Base-by-base conservation (phyloP, 2,888 invertebrate species). In the Poecilus cupreus region DNA sequence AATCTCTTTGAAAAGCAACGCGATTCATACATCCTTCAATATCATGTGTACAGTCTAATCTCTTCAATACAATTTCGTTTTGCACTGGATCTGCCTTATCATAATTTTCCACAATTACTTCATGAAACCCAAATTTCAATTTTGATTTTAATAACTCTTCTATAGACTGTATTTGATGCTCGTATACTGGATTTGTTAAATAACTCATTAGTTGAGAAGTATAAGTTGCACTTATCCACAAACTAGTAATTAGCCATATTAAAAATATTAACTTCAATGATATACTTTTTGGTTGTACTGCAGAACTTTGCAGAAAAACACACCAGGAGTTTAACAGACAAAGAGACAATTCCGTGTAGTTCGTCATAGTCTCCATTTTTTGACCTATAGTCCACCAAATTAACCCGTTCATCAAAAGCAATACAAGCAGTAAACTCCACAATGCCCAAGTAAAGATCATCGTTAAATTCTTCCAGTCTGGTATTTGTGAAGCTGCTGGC, bases 121-220 rank as follows among this genome's bases (percentile, higher is more conserved):
- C 37, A 32, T 85, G 85, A 4, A 90, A 90, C 20, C 89, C 89
- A 85, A 89, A 89, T 82, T 89, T 90, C 85, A 89, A 86, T 83
- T 88, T 89, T 46, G 89, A 90, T 0, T 86, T 86, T 3, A 91
- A 85, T 10, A 92, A 87, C 82, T 92, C 91, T 57, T 89, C 85
- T 1, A 92, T 86, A 0, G 89, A 90, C 80, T 90, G 86, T 6
- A 92, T 89, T 87, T 93, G 92, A 83, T 91, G 87, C 80, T 91
- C 88, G 81, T 88, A 89, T 1, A 89, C 88, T 0, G 92, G 91
- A 84, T 91, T 88, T 10, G 90, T 90, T 60, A 93, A 88, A 0
- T 92, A 91, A 8, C 89, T 88, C 80, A 92, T 91, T 82, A 93
- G 86, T 84, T 92, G 91, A 0, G 92, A 92, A 80, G 92, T 91